Evolutionary conservation across 2,888 invertebrate species (phyloP).

Genomic region (Epiblema foenella): DNA sequence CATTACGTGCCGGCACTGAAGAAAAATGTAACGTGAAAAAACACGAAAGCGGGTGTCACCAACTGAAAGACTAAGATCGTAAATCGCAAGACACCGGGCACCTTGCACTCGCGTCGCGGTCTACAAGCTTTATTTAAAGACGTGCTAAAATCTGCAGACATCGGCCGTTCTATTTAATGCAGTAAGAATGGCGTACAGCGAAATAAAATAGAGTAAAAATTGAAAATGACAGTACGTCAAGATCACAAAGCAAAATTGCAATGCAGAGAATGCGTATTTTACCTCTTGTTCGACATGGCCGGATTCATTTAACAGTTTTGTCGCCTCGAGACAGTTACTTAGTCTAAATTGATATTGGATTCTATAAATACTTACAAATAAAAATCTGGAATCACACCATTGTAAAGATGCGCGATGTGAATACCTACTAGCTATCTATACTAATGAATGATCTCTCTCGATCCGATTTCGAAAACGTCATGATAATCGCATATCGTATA

Average conservation of each 20-base stretch:
- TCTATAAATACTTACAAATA: slow-evolving; percentile 85
- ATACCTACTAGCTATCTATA: slow-evolving; percentile 44
- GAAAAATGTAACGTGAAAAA: slow-evolving; percentile 58
- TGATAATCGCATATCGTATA: slow-evolving; percentile 23
- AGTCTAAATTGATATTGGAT: slow-evolving; percentile 75
- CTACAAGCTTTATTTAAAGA: slow-evolving; percentile 66
- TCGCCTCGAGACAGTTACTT: slow-evolving; percentile 68
- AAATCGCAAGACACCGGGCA: slow-evolving; percentile 58
- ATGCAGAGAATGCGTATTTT: slow-evolving; percentile 58
- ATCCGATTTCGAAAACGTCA: slow-evolving; percentile 41
- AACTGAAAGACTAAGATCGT: slow-evolving; percentile 54
- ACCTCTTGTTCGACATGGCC: slow-evolving; percentile 67
- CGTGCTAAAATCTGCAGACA: slow-evolving; percentile 71
- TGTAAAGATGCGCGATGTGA: slow-evolving; percentile 63
- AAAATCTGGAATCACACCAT: slow-evolving; percentile 85
- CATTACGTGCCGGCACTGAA: slow-evolving; percentile 71
- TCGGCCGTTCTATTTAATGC: slow-evolving; percentile 68
- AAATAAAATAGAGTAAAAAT: slow-evolving; percentile 81
- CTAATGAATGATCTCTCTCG: slow-evolving; percentile 33
- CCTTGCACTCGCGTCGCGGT: slow-evolving; percentile 61
- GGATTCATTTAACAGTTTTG: slow-evolving; percentile 60
- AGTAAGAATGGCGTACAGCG: slow-evolving; percentile 82
- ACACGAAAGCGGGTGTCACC: slow-evolving; percentile 58
- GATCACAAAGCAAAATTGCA: slow-evolving; percentile 62
- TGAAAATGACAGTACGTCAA: slow-evolving; percentile 80